Conservation (phyloP, 2,113 vertebrate genomes). For the Ammodytes marinus region DNA sequence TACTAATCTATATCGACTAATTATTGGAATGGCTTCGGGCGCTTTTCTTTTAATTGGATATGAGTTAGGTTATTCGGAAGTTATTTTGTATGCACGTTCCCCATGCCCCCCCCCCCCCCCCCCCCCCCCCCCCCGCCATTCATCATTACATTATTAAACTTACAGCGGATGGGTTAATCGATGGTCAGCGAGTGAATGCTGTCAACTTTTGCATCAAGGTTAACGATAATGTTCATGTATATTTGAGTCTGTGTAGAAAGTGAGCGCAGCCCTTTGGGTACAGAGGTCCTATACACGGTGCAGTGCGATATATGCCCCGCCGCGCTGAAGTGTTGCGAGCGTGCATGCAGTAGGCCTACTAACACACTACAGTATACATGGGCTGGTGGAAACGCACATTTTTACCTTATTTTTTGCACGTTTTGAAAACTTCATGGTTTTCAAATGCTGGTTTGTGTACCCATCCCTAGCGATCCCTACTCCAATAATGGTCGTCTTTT, state of each 20-base stretch:
- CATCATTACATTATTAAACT: not conserved
- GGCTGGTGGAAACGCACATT: conserved; percentile 21
- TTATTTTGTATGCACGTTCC: not conserved
- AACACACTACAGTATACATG: not conserved
- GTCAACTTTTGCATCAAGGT: conserved; percentile 45
- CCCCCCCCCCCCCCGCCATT: too few relatives aligned
- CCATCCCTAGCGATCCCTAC: not conserved
- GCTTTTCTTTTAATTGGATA: conserved; percentile 20
- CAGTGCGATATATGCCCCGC: not conserved
- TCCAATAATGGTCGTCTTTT: conserved; percentile 12
- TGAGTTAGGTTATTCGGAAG: conserved; percentile 39
- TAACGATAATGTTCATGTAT: not conserved
- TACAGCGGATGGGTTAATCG: not conserved
- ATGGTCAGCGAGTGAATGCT: not conserved
- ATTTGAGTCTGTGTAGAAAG: not conserved
- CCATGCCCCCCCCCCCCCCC: too few relatives aligned
- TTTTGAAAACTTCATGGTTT: conserved; percentile 17
- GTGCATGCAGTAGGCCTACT: conserved; percentile 1
- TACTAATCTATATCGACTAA: conserved; percentile 5
- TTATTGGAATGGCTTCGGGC: conserved; percentile 31
- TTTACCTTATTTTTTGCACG: not conserved
- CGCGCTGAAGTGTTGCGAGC: conserved; percentile 10
- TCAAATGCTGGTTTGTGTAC: not conserved
- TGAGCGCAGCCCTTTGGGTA: conserved; percentile 10
- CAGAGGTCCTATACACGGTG: conserved; percentile 38